Evolutionary conservation across 2,113 vertebrate species (phyloP), one percentile per base, ranked within the genome.

Genomic region (Nothobranchius kuhntae): DNA sequence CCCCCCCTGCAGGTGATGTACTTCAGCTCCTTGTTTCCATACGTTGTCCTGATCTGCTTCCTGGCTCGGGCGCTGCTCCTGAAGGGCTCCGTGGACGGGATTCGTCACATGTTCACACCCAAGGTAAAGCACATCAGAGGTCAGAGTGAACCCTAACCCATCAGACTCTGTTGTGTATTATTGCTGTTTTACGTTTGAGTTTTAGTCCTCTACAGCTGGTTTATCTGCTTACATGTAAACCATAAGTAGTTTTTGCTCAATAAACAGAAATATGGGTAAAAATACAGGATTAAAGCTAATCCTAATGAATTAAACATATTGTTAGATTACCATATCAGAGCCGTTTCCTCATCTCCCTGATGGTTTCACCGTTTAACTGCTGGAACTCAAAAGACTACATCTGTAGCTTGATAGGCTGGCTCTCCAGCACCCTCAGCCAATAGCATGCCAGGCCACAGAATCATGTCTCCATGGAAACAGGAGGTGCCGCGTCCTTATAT

Each of bases 11-110:
- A 99, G 98, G 93, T 99, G 81, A 97, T 99, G 95, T 99, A 99
- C 90, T 99, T 99, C 91, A 99, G 96, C 88, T 98, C 98, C 71
- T 91, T 99, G 77, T 97, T 98, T 67, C 98, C 98, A 0, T 99
- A 99, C 52, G 90, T 96, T 65, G 97, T 99, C 68, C 90, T 99
- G 83, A 80, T 96, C 35, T 99, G 97, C 89, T 99, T 99, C 93
- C 91, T 99, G 89, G 91, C 95, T 67, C 93, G 96, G 89, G 91
- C 94, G 6, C 86, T 99, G 51, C 93, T 98, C 40, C 94, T 99
- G 77, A 95, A 94, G 77, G 98, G 98, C 48, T 97, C 98, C 54
- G 7, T 95, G 59, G 95, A 98, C 63, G 98, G 96, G 57, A 98
- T 99, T 64, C 91, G 92, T 48, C 94, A 99, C 90, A 98, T 99